phyloP scores from a whole-genome alignment of 2,888 invertebrate genomes.

The Caprella mutica region DNA sequence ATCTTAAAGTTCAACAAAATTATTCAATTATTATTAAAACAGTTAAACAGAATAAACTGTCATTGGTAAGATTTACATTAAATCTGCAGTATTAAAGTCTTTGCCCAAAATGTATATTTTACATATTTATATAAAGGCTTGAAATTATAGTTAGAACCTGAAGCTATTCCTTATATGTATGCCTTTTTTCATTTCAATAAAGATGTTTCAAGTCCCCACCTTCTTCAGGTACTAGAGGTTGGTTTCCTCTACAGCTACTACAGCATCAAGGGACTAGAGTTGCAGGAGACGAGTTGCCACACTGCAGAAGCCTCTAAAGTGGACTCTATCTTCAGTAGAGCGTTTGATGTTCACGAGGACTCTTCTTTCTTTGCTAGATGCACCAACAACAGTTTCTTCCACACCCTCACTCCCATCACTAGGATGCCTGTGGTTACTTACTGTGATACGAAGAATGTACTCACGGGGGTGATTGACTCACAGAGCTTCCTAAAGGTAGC shows the following conservation, averaged over 20 bases:
- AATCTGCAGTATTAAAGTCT: too few species aligned
- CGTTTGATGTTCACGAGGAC: conserved; percentile 39
- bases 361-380: neutral
- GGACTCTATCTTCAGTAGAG: conserved; percentile 42
- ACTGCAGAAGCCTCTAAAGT: conserved; percentile 43
- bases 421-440: conserved; percentile 39
- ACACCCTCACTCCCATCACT: conserved; percentile 39
- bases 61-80: too few species aligned
- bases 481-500: conserved; percentile 38
- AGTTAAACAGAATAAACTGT: too few species aligned
- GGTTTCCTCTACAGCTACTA: conserved; percentile 42
- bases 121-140: too few species aligned
- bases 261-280: conserved; percentile 42
- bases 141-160: too few species aligned
- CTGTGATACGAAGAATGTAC: conserved; percentile 42
- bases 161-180: too few species aligned
- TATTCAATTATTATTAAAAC: too few species aligned
- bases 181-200: too few species aligned
- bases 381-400: conserved; percentile 30
- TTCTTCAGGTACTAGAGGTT: conserved; percentile 40
- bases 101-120: too few species aligned
- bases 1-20: too few species aligned
- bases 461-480: conserved; percentile 43
- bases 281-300: conserved; percentile 44
- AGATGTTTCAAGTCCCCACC: too few species aligned